phyloP scores from a whole-genome alignment of 2,888 invertebrate genomes.

The Synanthedon andrenaeformis region DNA sequence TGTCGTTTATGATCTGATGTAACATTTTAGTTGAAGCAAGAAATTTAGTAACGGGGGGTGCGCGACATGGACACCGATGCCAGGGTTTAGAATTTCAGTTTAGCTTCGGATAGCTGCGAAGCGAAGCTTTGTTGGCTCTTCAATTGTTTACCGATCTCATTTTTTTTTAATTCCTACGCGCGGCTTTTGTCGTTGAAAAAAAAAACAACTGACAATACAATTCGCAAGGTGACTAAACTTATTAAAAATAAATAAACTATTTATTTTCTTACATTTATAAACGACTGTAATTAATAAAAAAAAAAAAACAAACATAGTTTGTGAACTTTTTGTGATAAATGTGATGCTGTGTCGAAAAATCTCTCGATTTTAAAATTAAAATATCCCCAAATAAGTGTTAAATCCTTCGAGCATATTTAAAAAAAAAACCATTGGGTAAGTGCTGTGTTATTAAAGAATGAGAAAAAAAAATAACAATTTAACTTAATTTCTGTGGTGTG shows the following conservation, averaged over 20 bases:
- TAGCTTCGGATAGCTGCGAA: conserved; percentile 68
- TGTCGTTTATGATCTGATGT: conserved; percentile 9
- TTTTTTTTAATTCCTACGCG: conserved; percentile 47
- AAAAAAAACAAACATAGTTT: conserved; percentile 6
- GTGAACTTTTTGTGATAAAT: conserved; percentile 11
- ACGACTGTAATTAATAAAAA: conserved; percentile 4
- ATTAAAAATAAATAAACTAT: too few relatives aligned
- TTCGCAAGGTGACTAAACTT: conserved; percentile 4
- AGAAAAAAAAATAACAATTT: conserved; percentile 43
- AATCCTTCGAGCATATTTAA: conserved; percentile 18
- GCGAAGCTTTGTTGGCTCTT: conserved; percentile 63
- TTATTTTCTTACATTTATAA: not conserved
- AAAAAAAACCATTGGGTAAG: conserved; percentile 46
- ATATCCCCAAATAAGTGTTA: conserved; percentile 15
- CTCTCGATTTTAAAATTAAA: conserved; percentile 5
- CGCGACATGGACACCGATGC: conserved; percentile 66
- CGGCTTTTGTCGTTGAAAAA: conserved; percentile 24
- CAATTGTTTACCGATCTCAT: conserved; percentile 59
- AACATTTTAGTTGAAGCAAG: conserved; percentile 27
- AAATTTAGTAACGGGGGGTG: conserved; percentile 70
- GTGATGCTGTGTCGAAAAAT: conserved; percentile 14
- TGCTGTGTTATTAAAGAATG: conserved; percentile 45
- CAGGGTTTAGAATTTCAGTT: conserved; percentile 71
- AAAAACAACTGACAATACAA: conserved; percentile 10
- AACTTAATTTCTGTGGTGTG: conserved; percentile 47